Percentiles rank a stretch among this genome's conserved stretches.
Evolutionary conservation across 2,888 invertebrate genomes (phyloP).

Genomic region (Philonicus albiceps): DNA sequence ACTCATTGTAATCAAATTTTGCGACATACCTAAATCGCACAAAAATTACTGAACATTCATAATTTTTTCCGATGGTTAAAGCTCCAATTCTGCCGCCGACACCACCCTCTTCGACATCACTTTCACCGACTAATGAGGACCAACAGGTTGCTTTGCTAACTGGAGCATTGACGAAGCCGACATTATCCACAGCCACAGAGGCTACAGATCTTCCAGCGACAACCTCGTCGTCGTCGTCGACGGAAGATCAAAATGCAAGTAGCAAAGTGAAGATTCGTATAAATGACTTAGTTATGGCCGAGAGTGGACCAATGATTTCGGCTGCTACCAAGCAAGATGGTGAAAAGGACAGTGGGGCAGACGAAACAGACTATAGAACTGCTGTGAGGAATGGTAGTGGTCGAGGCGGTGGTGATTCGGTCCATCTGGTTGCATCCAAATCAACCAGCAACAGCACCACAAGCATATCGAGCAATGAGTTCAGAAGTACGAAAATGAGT

Average conservation of each 20-base stretch:
- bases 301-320: slow-evolving; percentile 24
- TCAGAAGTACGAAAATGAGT: slow-evolving; percentile 18
- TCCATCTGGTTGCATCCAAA: not conserved
- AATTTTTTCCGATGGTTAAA: slow-evolving; percentile 45
- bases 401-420: not conserved
- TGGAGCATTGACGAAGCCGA: not conserved
- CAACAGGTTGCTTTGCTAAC: slow-evolving; percentile 12
- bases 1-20: not conserved
- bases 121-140: slow-evolving; percentile 47
- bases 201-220: not conserved
- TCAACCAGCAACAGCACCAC: not conserved
- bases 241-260: slow-evolving; percentile 33
- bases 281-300: slow-evolving; percentile 41
- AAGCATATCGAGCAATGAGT: slow-evolving; percentile 6
- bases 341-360: not conserved
- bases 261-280: slow-evolving; percentile 42
- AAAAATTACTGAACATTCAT: not conserved
- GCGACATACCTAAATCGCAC: not conserved
- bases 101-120: slow-evolving; percentile 48
- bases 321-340: not conserved
- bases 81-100: slow-evolving; percentile 47
- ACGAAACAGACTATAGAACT: slow-evolving; percentile 13
- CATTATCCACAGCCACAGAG: slow-evolving; percentile 36
- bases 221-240: not conserved
- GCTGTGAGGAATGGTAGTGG: slow-evolving; percentile 11